Evolutionary conservation across 2,888 invertebrate species (phyloP).

Genomic region (Andrena minutula): DNA sequence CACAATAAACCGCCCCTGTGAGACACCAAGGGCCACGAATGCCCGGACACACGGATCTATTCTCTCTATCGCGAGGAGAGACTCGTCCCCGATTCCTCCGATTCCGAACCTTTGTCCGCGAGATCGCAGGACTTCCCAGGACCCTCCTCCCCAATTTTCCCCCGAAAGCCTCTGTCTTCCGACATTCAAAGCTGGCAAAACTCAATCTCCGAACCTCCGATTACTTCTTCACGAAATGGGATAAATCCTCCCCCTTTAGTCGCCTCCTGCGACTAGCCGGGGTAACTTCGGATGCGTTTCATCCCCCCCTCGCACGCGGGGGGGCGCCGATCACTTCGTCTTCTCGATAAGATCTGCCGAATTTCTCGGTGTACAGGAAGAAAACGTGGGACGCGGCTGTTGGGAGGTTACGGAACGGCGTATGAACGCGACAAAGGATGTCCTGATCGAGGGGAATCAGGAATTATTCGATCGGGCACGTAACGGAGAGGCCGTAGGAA

Average conservation of each 20-base stretch:
- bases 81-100: slow-evolving; percentile 21
- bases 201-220: too few species aligned
- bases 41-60: slow-evolving; percentile 37
- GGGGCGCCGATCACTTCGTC: too few species aligned
- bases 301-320: too few species aligned
- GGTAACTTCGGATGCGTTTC: too few species aligned
- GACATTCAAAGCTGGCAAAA: too few species aligned
- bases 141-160: not conserved
- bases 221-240: too few species aligned
- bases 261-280: too few species aligned
- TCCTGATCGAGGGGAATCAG: slow-evolving; percentile 38
- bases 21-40: slow-evolving; percentile 75
- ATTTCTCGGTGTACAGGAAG: too few species aligned
- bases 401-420: not conserved
- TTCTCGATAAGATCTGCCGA: too few species aligned
- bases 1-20: slow-evolving; percentile 83
- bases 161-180: not conserved
- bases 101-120: slow-evolving; percentile 11
- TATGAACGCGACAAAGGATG: slow-evolving; percentile 5
- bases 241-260: too few species aligned
- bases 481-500: slow-evolving; percentile 40
- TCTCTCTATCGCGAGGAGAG: slow-evolving; percentile 34
- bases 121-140: not conserved
- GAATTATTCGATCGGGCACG: slow-evolving; percentile 54
- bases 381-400: not conserved